These are phyloP conservation scores for Percina caprodes DNA, from an alignment of 2,113 vertebrate species.

Conservation along the genomic window DNA sequence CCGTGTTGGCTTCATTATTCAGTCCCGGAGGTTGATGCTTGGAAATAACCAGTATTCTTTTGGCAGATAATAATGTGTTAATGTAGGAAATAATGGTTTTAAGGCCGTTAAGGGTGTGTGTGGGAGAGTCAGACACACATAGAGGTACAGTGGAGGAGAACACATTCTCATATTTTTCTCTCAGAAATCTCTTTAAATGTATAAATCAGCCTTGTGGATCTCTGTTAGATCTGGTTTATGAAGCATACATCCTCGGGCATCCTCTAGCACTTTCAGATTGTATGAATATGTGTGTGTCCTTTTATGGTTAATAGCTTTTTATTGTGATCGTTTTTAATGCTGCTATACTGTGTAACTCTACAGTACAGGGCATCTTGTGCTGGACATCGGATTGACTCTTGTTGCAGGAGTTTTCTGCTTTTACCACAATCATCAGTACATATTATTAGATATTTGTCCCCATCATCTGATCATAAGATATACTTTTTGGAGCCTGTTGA, in stretches of 20 bases:
- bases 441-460: not conserved
- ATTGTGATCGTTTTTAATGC: slow-evolving; percentile 6
- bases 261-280: not conserved
- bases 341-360: not conserved
- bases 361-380: not conserved
- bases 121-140: not conserved
- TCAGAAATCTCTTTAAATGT: not conserved
- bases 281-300: not conserved
- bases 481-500: not conserved
- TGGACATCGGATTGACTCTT: not conserved
- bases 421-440: not conserved
- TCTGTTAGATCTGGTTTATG: not conserved
- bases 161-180: not conserved
- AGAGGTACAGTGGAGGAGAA: not conserved
- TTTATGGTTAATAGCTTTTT: slow-evolving; percentile 27
- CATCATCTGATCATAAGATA: not conserved
- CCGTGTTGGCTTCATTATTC: too few relatives aligned
- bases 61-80: not conserved
- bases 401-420: not conserved
- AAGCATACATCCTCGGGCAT: not conserved
- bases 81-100: not conserved
- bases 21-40: too few relatives aligned
- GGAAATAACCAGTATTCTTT: not conserved
- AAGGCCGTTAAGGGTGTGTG: not conserved
- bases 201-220: not conserved